Percentiles rank a stretch among this genome's conserved stretches.
These are phyloP conservation scores for Ochotona curzoniae DNA, from an alignment of 2,113 vertebrate species.

Conservation along the genomic window DNA sequence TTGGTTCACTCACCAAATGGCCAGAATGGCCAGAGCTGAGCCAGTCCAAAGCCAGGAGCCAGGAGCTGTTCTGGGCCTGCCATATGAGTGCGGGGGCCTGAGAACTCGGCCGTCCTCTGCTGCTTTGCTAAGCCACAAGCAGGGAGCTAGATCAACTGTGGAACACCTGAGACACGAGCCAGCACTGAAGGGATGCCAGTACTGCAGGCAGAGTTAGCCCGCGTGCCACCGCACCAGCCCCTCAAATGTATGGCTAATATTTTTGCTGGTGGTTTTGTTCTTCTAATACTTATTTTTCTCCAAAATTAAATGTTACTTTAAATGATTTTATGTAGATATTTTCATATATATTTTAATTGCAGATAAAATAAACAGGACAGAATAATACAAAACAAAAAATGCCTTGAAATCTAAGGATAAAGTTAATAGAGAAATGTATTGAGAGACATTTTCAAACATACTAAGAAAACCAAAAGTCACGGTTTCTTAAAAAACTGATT, in stretches of 20 bases:
- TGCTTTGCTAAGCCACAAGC: no score
- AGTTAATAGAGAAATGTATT: background rate
- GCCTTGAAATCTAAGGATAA: background rate
- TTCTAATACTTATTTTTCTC: constrained; percentile 49
- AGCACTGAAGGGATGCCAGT: no score
- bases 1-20: no score
- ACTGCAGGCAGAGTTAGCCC: no score
- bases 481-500: constrained; percentile 26
- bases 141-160: no score
- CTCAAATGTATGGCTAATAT: background rate
- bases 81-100: no score
- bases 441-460: background rate
- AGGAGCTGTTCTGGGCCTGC: no score
- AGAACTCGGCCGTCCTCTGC: no score
- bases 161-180: no score
- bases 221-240: no score
- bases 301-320: constrained; percentile 51
- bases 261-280: constrained; percentile 42
- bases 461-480: constrained; percentile 20
- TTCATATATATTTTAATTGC: constrained; percentile 49
- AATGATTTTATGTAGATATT: constrained; percentile 48
- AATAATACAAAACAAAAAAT: constrained; percentile 50
- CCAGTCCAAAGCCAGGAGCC: no score
- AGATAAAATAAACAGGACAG: constrained; percentile 24
- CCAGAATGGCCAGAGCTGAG: no score